A percentile compares a stretch with the other conserved stretches of the same genome.
Conservation (phyloP, 2,797 vertebrate genomes). For the Meriones psammophilus region DNA sequence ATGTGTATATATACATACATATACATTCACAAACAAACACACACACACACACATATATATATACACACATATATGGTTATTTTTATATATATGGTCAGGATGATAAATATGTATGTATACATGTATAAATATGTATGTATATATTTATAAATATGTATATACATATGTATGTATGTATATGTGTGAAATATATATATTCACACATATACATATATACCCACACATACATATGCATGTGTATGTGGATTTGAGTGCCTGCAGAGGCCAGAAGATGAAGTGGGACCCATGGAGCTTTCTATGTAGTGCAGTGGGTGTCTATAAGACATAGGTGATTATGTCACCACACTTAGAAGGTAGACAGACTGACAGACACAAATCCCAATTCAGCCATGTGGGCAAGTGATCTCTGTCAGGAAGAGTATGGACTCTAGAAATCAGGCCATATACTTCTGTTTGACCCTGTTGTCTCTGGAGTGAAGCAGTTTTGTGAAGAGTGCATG, state of each 20-base stretch:
- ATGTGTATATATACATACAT: too few species aligned
- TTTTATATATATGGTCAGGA: too few species aligned
- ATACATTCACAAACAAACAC: too few species aligned
- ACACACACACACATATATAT: too few species aligned
- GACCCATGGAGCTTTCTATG: too few species aligned
- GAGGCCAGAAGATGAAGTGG: background rate
- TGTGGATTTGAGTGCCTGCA: background rate
- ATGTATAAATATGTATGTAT: too few species aligned
- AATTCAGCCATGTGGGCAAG: background rate
- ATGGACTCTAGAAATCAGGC: conserved; percentile 4
- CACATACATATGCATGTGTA: background rate
- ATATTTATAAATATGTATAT: too few species aligned
- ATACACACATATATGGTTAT: too few species aligned
- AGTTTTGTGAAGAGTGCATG: background rate
- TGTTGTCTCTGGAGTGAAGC: background rate
- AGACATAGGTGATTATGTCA: background rate
- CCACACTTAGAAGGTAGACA: background rate
- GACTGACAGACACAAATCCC: background rate
- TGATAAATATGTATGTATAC: too few species aligned
- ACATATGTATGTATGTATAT: too few species aligned
- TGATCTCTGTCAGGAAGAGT: conserved; percentile 39
- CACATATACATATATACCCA: too few species aligned
- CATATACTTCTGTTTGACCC: background rate
- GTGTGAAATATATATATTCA: too few species aligned
- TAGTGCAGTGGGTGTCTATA: background rate